Base-by-base conservation (phyloP, 2,113 vertebrate genomes). In the Polyodon spathula region DNA sequence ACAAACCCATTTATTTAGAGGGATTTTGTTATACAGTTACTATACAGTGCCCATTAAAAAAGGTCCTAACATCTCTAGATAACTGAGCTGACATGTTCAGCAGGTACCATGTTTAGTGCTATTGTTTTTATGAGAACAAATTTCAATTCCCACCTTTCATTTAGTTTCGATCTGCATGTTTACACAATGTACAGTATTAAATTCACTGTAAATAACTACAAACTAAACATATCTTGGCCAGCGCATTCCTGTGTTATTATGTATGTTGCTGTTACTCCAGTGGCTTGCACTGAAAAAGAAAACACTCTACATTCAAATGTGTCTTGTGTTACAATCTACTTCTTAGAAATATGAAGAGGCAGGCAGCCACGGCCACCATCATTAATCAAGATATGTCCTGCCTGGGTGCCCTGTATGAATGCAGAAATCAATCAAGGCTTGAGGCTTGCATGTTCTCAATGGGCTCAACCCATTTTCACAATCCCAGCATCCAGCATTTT, bases 251-350 rank as follows among this genome's bases (percentile, higher is more conserved):
- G 65, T 37, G 58, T 70, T 63, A 72, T 63, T 55, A 67, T 27
- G 73, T 55, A 27, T 56, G 15, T 12, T 66, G 73, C 14, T 52
- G 14, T 6, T 8, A 27, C 67, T 78, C 79, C 62, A 53, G 71
- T 75, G 78, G 70, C 68, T 77, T 71, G 79, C 76, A 77, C 76
- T 68, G 66, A 75, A 67, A 75, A 65, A 63, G 63, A 54, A 44
- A 71, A 75, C 83, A 72, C 79, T 89, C 89, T 93, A 97, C 93
- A 98, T 98, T 98, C 93, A 95, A 82, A 84, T 81, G 78, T 88
- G 90, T 94, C 92, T 88, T 86, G 87, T 90, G 83, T 88, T 90
- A 94, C 91, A 94, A 89, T 92, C 90, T 82, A 83, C 78, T 81
- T 68, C 75, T 84, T 81, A 81, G 76, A 86, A 83, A 81, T 85